Base-by-base conservation (phyloP, 1,140 invertebrate species). In the Aporrectodea caliginosa region DNA sequence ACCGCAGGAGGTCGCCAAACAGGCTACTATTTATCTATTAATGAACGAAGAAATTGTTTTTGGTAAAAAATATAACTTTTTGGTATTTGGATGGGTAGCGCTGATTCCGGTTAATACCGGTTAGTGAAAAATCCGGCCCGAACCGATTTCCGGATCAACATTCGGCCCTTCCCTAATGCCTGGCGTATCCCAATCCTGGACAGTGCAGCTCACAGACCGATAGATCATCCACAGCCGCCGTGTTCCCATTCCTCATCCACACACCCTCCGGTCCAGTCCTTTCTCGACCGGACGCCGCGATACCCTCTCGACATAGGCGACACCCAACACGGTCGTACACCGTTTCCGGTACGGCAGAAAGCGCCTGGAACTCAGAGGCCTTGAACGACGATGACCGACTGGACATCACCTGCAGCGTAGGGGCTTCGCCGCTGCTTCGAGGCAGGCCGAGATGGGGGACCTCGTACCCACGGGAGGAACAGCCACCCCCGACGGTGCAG, bases 291-390 rank as follows among this genome's bases (percentile, higher is more conserved):
- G 43, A 12, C 43, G 43, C 22, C 43, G 43, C 43, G 6, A 58
- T 58, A 6, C 80, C 80, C 68, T 81, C 80, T 16, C 75, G 78
- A 34, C 78, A 81, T 22, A 81, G 69, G 30, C 80, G 70, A 75
- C 80, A 81, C 6, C 80, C 80, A 33, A 81, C 80, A 27, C 80
- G 29, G 33, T 81, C 32, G 73, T 76, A 79, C 16, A 77, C 16
- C 29, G 78, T 68, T 30, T 32, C 72, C n/a, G 71, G 73, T 27
- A 35, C 16, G 43, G 6, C 6, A 58, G 6, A 22, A 58, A 12
- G 6, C 43, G 43, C 6, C n/a, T n/a, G n/a, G n/a, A n/a, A n/a
- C n/a, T n/a, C n/a, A n/a, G n/a, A n/a, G n/a, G n/a, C n/a, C n/a
- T n/a, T n/a, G n/a, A n/a, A n/a, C n/a, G n/a, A n/a, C n/a, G n/a